phyloP scores from a whole-genome alignment of 2,797 vertebrate genomes.

The Kryptopterus vitreolus region DNA sequence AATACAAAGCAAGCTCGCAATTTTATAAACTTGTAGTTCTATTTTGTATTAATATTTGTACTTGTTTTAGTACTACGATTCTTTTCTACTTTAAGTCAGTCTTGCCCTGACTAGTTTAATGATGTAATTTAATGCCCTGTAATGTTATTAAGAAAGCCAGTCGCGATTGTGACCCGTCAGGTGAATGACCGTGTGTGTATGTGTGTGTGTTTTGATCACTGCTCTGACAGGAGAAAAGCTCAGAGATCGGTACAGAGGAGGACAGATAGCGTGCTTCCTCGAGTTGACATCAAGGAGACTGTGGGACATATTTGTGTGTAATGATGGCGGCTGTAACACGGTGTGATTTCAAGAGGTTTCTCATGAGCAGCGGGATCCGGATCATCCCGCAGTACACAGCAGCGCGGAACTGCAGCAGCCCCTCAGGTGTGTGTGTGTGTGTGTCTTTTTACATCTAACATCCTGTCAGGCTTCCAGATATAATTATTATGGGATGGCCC shows the following conservation, averaged over 20 bases:
- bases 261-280: neutral
- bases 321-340: slow-evolving; percentile 2
- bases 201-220: neutral
- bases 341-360: slow-evolving; percentile 6
- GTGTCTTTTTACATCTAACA: neutral
- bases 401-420: slow-evolving; percentile 32
- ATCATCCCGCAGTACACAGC: neutral
- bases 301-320: neutral
- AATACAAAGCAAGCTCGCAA: too few species aligned
- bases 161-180: slow-evolving; percentile 29
- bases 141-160: neutral
- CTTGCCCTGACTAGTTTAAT: neutral
- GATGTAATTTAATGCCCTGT: too few species aligned
- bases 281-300: neutral
- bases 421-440: slow-evolving; percentile 36
- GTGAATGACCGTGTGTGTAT: slow-evolving; percentile 45
- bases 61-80: neutral
- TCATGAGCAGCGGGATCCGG: neutral
- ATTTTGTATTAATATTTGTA: neutral
- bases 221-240: neutral
- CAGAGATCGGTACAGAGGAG: neutral
- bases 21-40: neutral
- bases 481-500: too few species aligned
- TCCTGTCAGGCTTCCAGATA: too few species aligned
- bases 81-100: neutral